Base-by-base conservation (phyloP, 2,797 vertebrate species). In the Botia almorhae region DNA sequence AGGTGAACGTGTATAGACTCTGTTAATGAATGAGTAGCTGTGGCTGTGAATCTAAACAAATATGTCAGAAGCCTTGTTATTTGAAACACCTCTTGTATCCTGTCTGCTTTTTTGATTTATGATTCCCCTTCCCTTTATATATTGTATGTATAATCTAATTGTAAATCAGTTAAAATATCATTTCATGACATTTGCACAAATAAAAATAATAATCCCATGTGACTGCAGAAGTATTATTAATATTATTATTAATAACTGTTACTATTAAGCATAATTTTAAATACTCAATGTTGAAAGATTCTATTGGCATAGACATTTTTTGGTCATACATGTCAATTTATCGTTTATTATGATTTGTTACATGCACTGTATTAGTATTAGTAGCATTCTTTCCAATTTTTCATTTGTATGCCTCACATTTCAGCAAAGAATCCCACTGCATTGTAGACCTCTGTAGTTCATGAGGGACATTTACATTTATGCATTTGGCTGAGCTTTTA, bases 121-220 rank as follows among this genome's bases (percentile, higher is more conserved):
- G 58, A 76, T 63, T 67, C 69, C 65, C 65, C 23, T 50, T 69
- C 17, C 74, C 90, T 91, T 89, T 93, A 88, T 93, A 90, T 94
- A 93, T 93, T 93, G 92, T 96, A 93, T 94, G 94, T 95, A 94
- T 95, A 95, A 95, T 92, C 90, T 93, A 93, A 94, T 92, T 97
- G 95, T 97, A 96, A 96, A 96, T 96, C 95, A 83, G 85, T 94
- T 93, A 91, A 92, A 95, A 93, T 91, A 91, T 94, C 93, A 91
- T 89, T 90, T 86, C 87, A 88, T 88, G 87, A 91, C 89, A 91
- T 91, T 93, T 93, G 89, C 87, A 89, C 88, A 93, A 94, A 92
- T 92, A 92, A 89, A 89, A 81, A 90, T 82, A 87, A 87, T 91
- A 93, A 92, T 87, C 87, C 84, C 78, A 85, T 69, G 56, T 69